Evolutionary conservation across 2,113 vertebrate genomes (phyloP).

Genomic region (Lamprotornis superbus): DNA sequence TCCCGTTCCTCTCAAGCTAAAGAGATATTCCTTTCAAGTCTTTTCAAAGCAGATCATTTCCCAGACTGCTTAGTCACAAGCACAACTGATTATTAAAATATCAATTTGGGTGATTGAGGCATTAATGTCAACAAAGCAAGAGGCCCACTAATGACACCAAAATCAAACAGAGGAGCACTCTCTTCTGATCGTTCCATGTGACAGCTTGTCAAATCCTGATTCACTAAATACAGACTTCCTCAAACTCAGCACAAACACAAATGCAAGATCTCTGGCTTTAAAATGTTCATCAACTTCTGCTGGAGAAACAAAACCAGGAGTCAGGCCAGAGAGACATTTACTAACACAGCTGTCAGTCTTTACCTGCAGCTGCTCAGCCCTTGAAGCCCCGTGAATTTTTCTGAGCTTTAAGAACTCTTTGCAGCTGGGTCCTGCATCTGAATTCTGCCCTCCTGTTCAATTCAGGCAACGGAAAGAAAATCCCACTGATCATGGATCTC

Average conservation of each 20-base stretch:
- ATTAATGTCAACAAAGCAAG: neutral
- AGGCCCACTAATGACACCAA: neutral
- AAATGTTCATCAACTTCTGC: neutral
- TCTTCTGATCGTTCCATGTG: neutral
- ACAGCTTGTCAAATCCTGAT: neutral
- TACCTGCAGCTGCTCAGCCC: neutral
- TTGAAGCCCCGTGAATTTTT: fast-evolving
- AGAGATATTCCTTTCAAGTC: neutral
- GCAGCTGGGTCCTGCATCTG: neutral
- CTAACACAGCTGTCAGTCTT: neutral
- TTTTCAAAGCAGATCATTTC: neutral
- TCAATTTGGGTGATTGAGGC: neutral
- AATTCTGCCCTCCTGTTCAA: neutral
- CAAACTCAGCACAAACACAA: neutral
- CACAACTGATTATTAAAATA: neutral
- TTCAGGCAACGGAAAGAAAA: neutral
- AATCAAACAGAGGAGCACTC: neutral
- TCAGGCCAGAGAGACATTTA: neutral
- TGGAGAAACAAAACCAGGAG: neutral
- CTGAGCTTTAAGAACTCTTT: neutral
- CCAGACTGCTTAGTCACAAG: neutral
- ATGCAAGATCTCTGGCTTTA: neutral
- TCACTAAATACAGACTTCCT: neutral
- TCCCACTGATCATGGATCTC: neutral
- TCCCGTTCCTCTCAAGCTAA: neutral